Evolutionary conservation across 2,113 vertebrate genomes (phyloP), one percentile per base, ranked within the genome.

Genomic region (Bubo blakistoni): DNA sequence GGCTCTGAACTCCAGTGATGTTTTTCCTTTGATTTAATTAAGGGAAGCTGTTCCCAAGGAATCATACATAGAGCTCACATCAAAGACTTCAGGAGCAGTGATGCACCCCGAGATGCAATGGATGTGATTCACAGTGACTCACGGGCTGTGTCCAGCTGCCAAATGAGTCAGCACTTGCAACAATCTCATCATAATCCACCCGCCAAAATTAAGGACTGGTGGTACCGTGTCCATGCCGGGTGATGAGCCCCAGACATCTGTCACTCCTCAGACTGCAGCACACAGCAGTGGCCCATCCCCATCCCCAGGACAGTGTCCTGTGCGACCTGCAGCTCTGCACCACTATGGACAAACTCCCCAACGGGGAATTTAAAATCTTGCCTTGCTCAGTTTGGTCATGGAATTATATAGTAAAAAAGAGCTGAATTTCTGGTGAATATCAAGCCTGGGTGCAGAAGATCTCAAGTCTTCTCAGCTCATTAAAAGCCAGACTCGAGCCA

Each of bases 21-120:
- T 62, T 93, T 96, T 95, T 96, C 93, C 78, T 93, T 66, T 71
- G 67, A n/a, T 86, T 88, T 92, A 62, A 90, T 81, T 19, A 86
- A 61, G 93, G 81, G 85, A 95, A 96, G 59, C 63, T 42, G 54
- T 94, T 95, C 67, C 85, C 82, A 82, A 90, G 81, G 85, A 46
- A 40, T 66, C n/a, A 16, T 5, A 7, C 61, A 4, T 36, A 6
- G 0, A 82, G 66, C 82, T 80, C 46, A 70, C 71, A 86, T 77
- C 92, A 90, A 88, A 95, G 96, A 4, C 63, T 84, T 26, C 59
- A 25, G 0, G n/a, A 24, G 85, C 54, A 55, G 59, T 2, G 42
- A 22, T 88, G 96, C 44, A 51, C 67, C 88, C 92, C 4, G 0
- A 70, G 90, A 34, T 82, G 85, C 32, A 77, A n/a, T 1, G 58